Evolutionary conservation across 1,140 invertebrate species (phyloP), one percentile per base, ranked within the genome.

Genomic region (Tetragonula clypearis): DNA sequence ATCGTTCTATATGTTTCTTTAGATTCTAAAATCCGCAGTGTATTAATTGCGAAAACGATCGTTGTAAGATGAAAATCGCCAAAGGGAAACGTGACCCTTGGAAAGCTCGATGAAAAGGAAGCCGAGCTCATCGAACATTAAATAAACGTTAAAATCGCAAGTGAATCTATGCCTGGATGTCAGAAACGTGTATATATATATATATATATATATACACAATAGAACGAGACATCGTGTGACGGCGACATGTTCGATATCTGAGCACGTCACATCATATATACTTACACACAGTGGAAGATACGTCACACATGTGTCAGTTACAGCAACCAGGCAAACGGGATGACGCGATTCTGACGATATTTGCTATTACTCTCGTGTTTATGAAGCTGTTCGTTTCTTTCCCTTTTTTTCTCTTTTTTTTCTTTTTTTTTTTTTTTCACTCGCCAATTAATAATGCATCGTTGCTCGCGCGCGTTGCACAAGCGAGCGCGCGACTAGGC

Each of bases 211-310:
- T 1, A 30, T 1, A 30, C 0, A 30, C 30, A 30, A 30, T 41
- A 65, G 58, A 76, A 76, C 73, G 60, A 77, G 71, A 82, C 82
- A 79, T 49, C 75, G 21, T 71, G 9, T 79, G 82, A 84, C 66
- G 58, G 75, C 55, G 82, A 84, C 75, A 79, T 79, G 66, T 71
- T 79, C 66, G 75, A 84, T 84, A 79, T 78, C 77, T 79, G 56
- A 58, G 75, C 75, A 68, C 75, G 75, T 78, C 74, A 72, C 41
- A 79, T 60, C 66, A 53, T 62, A 26, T 78, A 69, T 9, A 49
- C 41, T 49, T 49, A 49, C 41, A 49, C 19, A 55, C 15, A 15
- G 74, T 55, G 60, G 82, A 60, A 62, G 75, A 84, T 84, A 84
- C 66, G 66, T 84, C 82, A 84, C 17, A 19, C 65, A 19, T 53